Conservation (phyloP, 2,113 vertebrate genomes). For the Fregetta grallaria region DNA sequence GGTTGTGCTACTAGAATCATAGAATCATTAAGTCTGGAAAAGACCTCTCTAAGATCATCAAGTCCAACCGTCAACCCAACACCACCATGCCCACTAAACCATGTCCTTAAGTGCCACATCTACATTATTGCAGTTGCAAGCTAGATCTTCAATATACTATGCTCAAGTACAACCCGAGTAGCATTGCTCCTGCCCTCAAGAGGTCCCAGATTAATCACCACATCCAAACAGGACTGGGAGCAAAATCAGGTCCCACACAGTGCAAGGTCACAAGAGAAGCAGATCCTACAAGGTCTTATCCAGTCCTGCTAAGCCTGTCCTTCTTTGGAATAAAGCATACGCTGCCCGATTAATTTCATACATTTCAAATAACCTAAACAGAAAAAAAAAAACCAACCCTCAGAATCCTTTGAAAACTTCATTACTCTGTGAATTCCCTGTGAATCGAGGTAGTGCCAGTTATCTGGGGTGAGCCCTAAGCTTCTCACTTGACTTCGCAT, state of each 20-base stretch:
- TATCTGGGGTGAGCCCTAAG: background rate
- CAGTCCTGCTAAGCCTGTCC: background rate
- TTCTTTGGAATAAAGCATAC: background rate
- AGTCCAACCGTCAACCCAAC: no score
- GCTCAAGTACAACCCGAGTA: background rate
- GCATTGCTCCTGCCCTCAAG: rapidly evolving
- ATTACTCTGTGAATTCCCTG: background rate
- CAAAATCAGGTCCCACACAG: background rate
- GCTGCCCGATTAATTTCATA: background rate
- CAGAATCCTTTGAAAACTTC: background rate
- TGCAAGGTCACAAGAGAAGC: background rate
- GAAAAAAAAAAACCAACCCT: background rate
- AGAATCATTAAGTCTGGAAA: no score
- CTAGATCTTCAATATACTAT: background rate
- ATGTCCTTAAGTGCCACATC: no score
- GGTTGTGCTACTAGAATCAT: background rate
- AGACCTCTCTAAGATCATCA: no score
- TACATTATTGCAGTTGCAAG: background rate
- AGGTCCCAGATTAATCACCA: background rate
- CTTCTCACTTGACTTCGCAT: background rate
- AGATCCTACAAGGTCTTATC: background rate
- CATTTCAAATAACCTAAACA: background rate
- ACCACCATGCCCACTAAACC: no score
- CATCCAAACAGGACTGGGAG: background rate
- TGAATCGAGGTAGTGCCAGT: background rate